Base-by-base conservation (phyloP, 2,888 invertebrate species). In the Flabesymbios commensalis region DNA sequence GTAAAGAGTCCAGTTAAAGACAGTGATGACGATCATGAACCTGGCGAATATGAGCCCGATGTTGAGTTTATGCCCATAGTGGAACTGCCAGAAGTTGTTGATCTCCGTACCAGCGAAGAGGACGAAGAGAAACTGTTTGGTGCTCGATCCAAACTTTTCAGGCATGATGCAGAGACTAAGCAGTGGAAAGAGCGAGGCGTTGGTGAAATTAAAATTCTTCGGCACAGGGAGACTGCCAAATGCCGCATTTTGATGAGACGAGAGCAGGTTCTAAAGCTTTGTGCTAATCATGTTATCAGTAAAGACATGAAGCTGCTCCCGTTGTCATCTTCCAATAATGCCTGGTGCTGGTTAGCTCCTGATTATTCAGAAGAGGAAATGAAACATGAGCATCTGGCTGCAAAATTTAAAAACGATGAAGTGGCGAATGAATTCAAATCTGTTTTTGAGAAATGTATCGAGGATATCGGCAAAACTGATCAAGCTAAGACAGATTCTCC, bases 181-280 rank as follows among this genome's bases (percentile, higher is more conserved):
- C 78, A 94, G 77, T 96, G 95, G 95, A 93, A 93, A 77, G 95
- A 96, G 79, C 88, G 94, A 63, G 95, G 95, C 1, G 85, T 91
- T 52, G 95, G 95, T 1, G 87, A 88, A 61, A 87, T 96, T 55
- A 94, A 94, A 81, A 86, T 96, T 17, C 84, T 95, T 4, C 67
- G 63, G 33, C 71, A 76, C 64, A 69, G 66, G 26, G 63, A 59
- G 22, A 90, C 64, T 0, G 63, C 67, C 7, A 67, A 87, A 88
- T 45, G 88, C 89, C 86, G 94, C 47, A 86, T 95, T 19, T 82
- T 96, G 1, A 95, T 96, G 95, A 86, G 94, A 57, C 86, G 94
- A 58, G 95, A 96, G 70, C 91, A 93, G 81, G 90, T 93, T 0
- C 88, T 90, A 65, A 94, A 95, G 81, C 88, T 95, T 45, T 94